Evolutionary conservation across 2,797 vertebrate genomes (phyloP).

Genomic region (Ctenochaetus hawaiiensis): DNA sequence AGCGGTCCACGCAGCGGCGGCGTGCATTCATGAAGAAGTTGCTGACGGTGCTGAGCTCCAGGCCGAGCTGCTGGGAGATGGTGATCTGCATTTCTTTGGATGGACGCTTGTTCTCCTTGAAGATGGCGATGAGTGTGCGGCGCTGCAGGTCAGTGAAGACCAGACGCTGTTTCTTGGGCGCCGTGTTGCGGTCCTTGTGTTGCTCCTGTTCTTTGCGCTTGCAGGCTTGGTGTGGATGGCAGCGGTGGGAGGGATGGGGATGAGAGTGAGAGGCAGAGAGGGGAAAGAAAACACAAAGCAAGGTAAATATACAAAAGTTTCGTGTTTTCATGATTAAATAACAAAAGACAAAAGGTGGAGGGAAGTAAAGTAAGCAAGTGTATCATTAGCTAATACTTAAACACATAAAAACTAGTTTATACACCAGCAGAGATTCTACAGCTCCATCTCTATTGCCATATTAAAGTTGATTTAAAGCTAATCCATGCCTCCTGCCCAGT

Average conservation of each 20-base stretch:
- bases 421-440: constrained; percentile 66
- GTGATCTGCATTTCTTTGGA: constrained; percentile 91
- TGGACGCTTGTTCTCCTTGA: constrained; percentile 90
- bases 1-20: constrained; percentile 91
- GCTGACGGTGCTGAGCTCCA: constrained; percentile 91
- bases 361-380: constrained; percentile 55
- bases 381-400: constrained; percentile 68
- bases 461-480: constrained; percentile 89
- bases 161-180: constrained; percentile 88
- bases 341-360: constrained; percentile 45
- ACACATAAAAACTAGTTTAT: constrained; percentile 69
- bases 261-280: constrained; percentile 81
- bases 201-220: constrained; percentile 92
- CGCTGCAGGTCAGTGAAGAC: constrained; percentile 92
- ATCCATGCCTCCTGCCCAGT: constrained; percentile 85
- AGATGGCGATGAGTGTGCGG: constrained; percentile 90
- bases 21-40: constrained; percentile 95
- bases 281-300: constrained; percentile 71
- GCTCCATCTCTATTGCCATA: constrained; percentile 81
- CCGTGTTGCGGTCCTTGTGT: constrained; percentile 90
- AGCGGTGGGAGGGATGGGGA: constrained; percentile 73
- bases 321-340: constrained; percentile 29
- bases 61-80: constrained; percentile 91
- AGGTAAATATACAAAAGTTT: constrained; percentile 80
- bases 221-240: constrained; percentile 86